These are phyloP conservation scores for Erpobdella octoculata DNA, from an alignment of 2,888 invertebrate species.

Conservation along the genomic window DNA sequence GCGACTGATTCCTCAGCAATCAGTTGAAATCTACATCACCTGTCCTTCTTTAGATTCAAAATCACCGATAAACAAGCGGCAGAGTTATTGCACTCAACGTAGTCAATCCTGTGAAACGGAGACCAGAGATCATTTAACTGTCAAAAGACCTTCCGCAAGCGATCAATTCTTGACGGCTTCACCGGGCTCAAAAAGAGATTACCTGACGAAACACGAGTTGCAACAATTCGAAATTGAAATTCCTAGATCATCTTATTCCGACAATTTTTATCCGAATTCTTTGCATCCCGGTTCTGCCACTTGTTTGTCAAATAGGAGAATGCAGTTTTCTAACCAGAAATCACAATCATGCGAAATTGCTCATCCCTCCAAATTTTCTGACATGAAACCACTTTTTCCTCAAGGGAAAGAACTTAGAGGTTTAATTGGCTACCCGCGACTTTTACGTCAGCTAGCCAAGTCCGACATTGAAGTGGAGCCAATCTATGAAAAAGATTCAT, in stretches of 20 bases:
- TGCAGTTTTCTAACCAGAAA: slow-evolving; percentile 12
- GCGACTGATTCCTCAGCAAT: too few species aligned
- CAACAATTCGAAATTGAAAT: slow-evolving; percentile 8
- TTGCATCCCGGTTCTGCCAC: background rate
- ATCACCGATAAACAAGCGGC: background rate
- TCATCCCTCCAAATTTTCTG: background rate
- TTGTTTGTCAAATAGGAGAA: background rate
- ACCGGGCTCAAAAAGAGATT: slow-evolving; percentile 3
- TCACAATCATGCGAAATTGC: slow-evolving; percentile 20
- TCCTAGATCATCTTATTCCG: background rate
- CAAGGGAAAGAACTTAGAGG: slow-evolving; percentile 7
- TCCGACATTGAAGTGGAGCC: slow-evolving; percentile 24
- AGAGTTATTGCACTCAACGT: slow-evolving; percentile 20
- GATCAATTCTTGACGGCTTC: slow-evolving; percentile 14
- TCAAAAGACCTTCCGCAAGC: slow-evolving; percentile 15
- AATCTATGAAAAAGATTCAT: slow-evolving; percentile 26
- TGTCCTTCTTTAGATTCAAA: background rate
- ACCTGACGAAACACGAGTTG: slow-evolving; percentile 14
- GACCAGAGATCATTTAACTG: background rate
- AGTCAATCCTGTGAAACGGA: slow-evolving; percentile 24
- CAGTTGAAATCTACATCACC: slow-evolving; percentile 7
- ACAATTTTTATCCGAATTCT: too few species aligned
- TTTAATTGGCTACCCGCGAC: slow-evolving; percentile 15
- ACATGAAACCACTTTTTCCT: background rate
- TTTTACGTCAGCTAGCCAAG: slow-evolving; percentile 20